These are phyloP conservation scores for Unio delphinus DNA, from an alignment of 2,888 invertebrate species.

Conservation along the genomic window DNA sequence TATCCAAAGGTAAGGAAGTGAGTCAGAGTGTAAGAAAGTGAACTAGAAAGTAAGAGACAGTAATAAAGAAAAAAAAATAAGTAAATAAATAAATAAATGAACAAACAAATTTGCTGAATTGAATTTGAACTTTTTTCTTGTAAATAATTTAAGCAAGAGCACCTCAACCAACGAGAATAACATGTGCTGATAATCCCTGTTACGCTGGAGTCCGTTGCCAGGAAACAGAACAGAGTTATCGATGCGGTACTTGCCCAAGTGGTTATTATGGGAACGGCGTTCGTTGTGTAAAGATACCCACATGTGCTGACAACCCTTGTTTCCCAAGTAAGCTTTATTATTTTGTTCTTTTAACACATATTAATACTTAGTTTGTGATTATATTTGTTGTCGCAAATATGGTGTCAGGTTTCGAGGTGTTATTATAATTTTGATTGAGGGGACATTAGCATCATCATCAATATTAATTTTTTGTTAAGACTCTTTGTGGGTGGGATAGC, in stretches of 20 bases:
- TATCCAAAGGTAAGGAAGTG: no score
- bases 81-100: neutral
- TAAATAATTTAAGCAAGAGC: no score
- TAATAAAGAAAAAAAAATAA: neutral
- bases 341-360: no score
- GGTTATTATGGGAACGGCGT: conserved; percentile 85
- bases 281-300: conserved; percentile 73
- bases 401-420: no score
- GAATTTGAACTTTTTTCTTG: no score
- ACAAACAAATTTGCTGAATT: no score
- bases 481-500: no score
- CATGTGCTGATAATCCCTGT: conserved; percentile 77
- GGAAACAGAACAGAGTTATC: conserved; percentile 57
- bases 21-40: no score
- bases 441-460: neutral
- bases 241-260: conserved; percentile 80
- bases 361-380: no score
- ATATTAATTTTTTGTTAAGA: neutral
- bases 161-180: neutral
- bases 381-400: no score
- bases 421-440: no score
- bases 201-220: conserved; percentile 74
- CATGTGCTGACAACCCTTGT: conserved; percentile 63
- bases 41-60: neutral
- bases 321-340: conserved; percentile 47